Evolutionary conservation across 1,140 invertebrate species (phyloP).

Genomic region (Philotrypesis tridentata): DNA sequence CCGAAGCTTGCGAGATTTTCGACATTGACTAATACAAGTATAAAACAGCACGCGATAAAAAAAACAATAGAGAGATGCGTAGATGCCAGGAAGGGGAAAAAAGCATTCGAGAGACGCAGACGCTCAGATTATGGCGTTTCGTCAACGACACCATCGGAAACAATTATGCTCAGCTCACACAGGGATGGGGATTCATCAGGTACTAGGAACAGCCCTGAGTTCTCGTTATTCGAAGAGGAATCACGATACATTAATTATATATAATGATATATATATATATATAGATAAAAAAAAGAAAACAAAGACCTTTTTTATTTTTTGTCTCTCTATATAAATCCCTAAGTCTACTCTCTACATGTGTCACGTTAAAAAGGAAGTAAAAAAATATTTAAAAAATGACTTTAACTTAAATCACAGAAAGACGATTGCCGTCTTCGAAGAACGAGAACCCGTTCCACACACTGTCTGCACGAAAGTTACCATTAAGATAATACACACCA

Average conservation of each 20-base stretch:
- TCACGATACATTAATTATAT: conserved; percentile 7
- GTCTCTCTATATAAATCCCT: conserved; percentile 26
- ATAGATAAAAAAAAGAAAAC: conserved; percentile 29
- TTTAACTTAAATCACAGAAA: conserved; percentile 50
- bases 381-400: conserved; percentile 49
- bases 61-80: neutral
- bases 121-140: neutral
- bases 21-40: neutral
- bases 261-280: conserved; percentile 17
- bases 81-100: neutral
- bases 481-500: conserved; percentile 69
- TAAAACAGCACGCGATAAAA: neutral
- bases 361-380: conserved; percentile 41
- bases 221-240: conserved; percentile 28
- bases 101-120: neutral
- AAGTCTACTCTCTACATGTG: conserved; percentile 23
- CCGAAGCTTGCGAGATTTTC: conserved; percentile 39
- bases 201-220: conserved; percentile 67
- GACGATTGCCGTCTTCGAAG: conserved; percentile 23
- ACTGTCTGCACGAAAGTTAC: conserved; percentile 66
- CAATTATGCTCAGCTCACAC: neutral
- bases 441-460: conserved; percentile 56
- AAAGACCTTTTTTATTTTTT: conserved; percentile 25
- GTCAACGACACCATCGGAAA: conserved; percentile 17
- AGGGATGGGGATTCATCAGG: conserved; percentile 59